Percentiles rank a stretch among this genome's conserved stretches.
Conservation (phyloP, 1,140 invertebrate genomes). For the Tetraneura akinire region DNA sequence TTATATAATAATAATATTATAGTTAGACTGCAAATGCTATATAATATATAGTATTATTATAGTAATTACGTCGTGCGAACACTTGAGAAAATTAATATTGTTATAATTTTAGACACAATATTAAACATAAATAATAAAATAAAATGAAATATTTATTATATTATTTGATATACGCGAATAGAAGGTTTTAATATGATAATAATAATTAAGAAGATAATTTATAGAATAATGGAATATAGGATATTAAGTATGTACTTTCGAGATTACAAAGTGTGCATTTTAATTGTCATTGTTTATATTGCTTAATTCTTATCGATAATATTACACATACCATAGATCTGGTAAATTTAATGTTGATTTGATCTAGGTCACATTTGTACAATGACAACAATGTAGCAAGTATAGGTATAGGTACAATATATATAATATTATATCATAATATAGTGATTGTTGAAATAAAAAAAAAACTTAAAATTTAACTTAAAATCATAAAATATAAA, state of each 20-base stretch:
- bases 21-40: too few relatives aligned
- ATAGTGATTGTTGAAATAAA: background rate
- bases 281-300: slow-evolving; percentile 16
- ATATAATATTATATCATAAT: too few relatives aligned
- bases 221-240: too few relatives aligned
- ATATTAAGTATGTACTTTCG: background rate
- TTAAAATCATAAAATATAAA: too few relatives aligned
- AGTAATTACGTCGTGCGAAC: background rate
- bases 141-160: background rate
- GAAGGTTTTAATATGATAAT: background rate
- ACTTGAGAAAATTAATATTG: background rate
- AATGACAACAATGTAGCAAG: background rate
- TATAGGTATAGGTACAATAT: too few relatives aligned
- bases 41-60: too few relatives aligned
- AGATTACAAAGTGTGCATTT: background rate
- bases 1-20: too few relatives aligned
- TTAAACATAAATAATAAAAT: background rate
- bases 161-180: background rate
- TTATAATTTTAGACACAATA: background rate
- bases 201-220: background rate
- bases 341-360: background rate
- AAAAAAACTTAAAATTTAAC: too few relatives aligned
- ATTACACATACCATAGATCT: too few relatives aligned
- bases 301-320: slow-evolving; percentile 11
- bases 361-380: slow-evolving; percentile 15